Base-by-base conservation (phyloP, 1,140 invertebrate genomes). In the Branchinecta lindahli region DNA sequence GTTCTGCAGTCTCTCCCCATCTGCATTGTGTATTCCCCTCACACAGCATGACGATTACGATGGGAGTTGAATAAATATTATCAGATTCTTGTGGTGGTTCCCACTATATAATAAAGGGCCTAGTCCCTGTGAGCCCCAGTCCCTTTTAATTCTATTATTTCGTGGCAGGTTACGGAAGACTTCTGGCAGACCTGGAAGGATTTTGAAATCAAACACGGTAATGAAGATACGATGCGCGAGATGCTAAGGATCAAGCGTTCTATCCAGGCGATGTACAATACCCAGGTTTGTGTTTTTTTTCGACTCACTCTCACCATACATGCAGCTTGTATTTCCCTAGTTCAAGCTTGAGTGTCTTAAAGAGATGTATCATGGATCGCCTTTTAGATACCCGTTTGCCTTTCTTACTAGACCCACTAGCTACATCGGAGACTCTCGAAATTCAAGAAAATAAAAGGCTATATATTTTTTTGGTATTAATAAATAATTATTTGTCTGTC, bases 151-250 rank as follows among this genome's bases (percentile, higher is more conserved):
- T 61, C 18, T 61, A 61, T 61, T 3, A 15, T 20, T 74, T 66
- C 71, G 73, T 68, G 72, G 70, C 71, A 88, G 85, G 90, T 94
- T 3, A 93, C 95, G 8, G 84, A 85, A 7, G 87, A 90, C 46
- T 99, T 99, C 77, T 99, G 97, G 97, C 88, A 94, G 77, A 91
- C 91, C 8, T 99, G 97, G 97, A 98, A 97, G 81, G 94, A 98
- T 75, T 99, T 99, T 83, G 97, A 99, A 84, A 91, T 97, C 47
- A 86, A 91, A 67, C 96, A 99, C 82, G 97, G 97, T n/a, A 99
- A 99, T 82, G 96, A 99, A 80, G 97, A 99, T 75, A 99, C 96
- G 0, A 94, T 99, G 85, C 83, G 95, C 68, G 97, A 99, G 83
- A 98, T 99, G 95, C 81, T 99, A 72, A 84, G 96, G 77, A 97